Base-by-base conservation (phyloP, 2,888 invertebrate species). In the Dione vanillae region DNA sequence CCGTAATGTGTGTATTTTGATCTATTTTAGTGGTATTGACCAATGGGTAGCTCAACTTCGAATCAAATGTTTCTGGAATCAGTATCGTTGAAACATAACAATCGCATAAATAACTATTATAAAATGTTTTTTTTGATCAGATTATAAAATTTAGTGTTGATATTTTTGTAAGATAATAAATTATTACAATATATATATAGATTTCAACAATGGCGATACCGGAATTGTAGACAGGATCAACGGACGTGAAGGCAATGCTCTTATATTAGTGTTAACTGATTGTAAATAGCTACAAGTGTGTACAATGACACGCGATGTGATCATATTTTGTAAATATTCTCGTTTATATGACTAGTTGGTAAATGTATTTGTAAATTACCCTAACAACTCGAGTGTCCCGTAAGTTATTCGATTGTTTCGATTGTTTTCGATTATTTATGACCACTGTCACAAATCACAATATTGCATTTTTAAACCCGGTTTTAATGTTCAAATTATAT, bases 371-470 rank as follows among this genome's bases (percentile, higher is more conserved):
- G 90, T 91, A 91, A 92, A 91, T 88, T 91, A 86, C 79, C 83
- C 87, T 90, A 90, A 86, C 84, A 86, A 88, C 86, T 87, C 83
- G 90, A 86, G 89, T 91, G 90, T 87, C 89, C 90, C 90, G 83
- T 87, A 87, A 86, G 87, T 84, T 89, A 86, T 85, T 85, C 78
- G 80, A 88, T 87, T 87, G 87, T 88, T 56, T 56, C 37, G 16
- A 56, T 40, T 56, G 10, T 49, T 56, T 56, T 56, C 37, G 56
- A 40, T 56, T 88, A 89, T 89, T 82, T 87, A 84, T 82, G 83
- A 88, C 87, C 86, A 91, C 86, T 86, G 91, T 92, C 92, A 92
- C 91, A 92, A 92, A 92, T 90, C 89, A 90, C 90, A 89, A 89
- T 85, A 82, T 86, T 88, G 89, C 89, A 90, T 90, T 90, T 85